These are phyloP conservation scores for Notospermus geniculatus DNA, from an alignment of 1,140 invertebrate genomes.

Conservation along the genomic window DNA sequence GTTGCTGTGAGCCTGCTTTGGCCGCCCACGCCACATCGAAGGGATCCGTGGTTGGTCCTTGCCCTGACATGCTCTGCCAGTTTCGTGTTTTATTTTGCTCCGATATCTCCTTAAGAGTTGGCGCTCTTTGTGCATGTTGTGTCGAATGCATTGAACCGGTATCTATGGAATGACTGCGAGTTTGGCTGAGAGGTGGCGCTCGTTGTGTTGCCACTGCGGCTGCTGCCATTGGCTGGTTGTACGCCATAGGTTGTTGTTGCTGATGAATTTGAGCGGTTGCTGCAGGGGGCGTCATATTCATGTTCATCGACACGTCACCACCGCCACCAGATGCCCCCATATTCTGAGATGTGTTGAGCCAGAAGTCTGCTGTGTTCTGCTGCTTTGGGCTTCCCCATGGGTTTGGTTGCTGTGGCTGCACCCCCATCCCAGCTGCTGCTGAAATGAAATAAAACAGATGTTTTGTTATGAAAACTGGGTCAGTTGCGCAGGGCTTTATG, in stretches of 20 bases:
- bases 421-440: too few relatives aligned
- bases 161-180: conserved; percentile 64
- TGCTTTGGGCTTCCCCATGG: conserved; percentile 33
- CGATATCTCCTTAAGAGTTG: conserved; percentile 21
- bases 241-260: too few relatives aligned
- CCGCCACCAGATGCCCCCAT: too few relatives aligned
- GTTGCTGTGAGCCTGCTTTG: conserved; percentile 44
- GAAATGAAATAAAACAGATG: too few relatives aligned
- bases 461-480: too few relatives aligned
- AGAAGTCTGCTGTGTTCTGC: conserved; percentile 10
- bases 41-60: conserved; percentile 62
- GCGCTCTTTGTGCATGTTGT: conserved; percentile 19
- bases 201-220: conserved; percentile 22
- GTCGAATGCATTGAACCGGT: conserved; percentile 31
- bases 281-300: too few relatives aligned
- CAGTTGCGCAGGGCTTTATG: too few relatives aligned
- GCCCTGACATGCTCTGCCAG: conserved; percentile 13
- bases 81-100: conserved; percentile 32
- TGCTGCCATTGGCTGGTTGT: conserved; percentile 24
- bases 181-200: conserved; percentile 49
- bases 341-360: conserved; percentile 7
- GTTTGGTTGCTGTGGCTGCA: conserved; percentile 15
- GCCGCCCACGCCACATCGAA: conserved; percentile 86
- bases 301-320: too few relatives aligned
- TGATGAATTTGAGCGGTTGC: too few relatives aligned